phyloP scores from a whole-genome alignment of 2,113 vertebrate genomes.

The Xenopus tropicalis region DNA sequence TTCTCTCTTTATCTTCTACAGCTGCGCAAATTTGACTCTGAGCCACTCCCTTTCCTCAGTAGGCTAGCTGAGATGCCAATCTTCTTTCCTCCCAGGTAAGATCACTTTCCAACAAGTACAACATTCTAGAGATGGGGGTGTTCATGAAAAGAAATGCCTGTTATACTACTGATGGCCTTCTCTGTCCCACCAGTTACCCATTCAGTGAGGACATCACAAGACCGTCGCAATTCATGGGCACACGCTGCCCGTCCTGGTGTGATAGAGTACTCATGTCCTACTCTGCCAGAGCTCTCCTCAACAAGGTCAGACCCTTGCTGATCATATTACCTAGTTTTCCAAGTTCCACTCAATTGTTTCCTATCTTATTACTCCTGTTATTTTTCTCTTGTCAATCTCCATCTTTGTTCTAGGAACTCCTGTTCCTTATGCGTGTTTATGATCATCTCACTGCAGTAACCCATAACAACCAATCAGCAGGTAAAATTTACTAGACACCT shows the following conservation, averaged over 20 bases:
- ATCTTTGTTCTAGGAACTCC: background rate
- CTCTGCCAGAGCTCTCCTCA: slow-evolving; percentile 53
- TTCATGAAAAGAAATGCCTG: too few species aligned
- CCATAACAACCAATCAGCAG: too few species aligned
- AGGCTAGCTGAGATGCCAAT: slow-evolving; percentile 68
- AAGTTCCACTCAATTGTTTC: background rate
- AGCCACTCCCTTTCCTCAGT: slow-evolving; percentile 61
- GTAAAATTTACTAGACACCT: too few species aligned
- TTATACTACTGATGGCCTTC: background rate
- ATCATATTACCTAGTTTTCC: background rate
- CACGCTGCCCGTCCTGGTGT: slow-evolving; percentile 78
- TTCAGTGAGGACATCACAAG: slow-evolving; percentile 74
- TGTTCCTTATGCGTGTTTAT: too few species aligned
- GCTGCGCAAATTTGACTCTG: slow-evolving; percentile 73
- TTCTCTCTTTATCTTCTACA: slow-evolving; percentile 38
- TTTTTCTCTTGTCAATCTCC: background rate
- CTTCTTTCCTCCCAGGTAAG: slow-evolving; percentile 73
- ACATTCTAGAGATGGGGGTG: too few species aligned
- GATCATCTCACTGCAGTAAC: too few species aligned
- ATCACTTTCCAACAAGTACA: too few species aligned
- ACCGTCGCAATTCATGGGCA: slow-evolving; percentile 75
- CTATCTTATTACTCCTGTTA: background rate
- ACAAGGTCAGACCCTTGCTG: slow-evolving; percentile 49
- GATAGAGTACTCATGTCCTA: slow-evolving; percentile 76
- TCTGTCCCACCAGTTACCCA: slow-evolving; percentile 64